Percentiles rank a stretch among this genome's conserved stretches.
Conservation (phyloP, 2,113 vertebrate genomes). For the Scomber japonicus region DNA sequence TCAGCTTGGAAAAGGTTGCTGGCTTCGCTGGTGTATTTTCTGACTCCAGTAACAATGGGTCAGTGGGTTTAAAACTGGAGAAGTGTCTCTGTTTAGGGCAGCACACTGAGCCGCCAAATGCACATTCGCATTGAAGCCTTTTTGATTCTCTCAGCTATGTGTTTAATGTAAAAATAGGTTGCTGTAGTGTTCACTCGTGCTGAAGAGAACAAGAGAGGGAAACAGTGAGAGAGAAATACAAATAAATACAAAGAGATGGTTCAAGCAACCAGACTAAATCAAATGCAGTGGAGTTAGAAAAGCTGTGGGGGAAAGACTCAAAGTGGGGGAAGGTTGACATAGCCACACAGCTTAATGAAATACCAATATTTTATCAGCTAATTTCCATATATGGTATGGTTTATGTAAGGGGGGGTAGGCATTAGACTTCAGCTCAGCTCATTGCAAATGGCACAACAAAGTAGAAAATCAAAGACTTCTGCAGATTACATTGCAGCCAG, state of each 20-base stretch:
- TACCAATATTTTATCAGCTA: slow-evolving; percentile 36
- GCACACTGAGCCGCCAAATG: slow-evolving; percentile 12
- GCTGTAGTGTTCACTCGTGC: neutral
- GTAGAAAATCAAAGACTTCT: slow-evolving; percentile 4
- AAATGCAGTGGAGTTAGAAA: slow-evolving; percentile 12
- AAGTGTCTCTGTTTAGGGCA: slow-evolving; percentile 21
- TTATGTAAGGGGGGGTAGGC: slow-evolving; percentile 9
- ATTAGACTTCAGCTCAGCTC: neutral
- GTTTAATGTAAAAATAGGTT: slow-evolving; percentile 57
- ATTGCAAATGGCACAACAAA: slow-evolving; percentile 25
- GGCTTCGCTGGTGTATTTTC: slow-evolving; percentile 22
- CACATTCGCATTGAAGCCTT: slow-evolving; percentile 21
- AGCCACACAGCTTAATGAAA: slow-evolving; percentile 30
- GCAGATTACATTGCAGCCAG: neutral
- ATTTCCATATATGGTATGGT: slow-evolving; percentile 27
- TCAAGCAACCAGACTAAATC: slow-evolving; percentile 17
- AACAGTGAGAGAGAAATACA: neutral
- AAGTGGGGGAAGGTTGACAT: slow-evolving; percentile 7
- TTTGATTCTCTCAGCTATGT: slow-evolving; percentile 14
- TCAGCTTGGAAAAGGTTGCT: slow-evolving; percentile 32
- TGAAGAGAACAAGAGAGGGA: slow-evolving; percentile 5
- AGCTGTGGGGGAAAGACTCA: neutral
- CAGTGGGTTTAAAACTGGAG: slow-evolving; percentile 32
- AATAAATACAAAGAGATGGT: slow-evolving; percentile 1
- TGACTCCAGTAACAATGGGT: slow-evolving; percentile 33